Conservation (phyloP, 2,888 invertebrate genomes). For the Tetragnatha montana region DNA sequence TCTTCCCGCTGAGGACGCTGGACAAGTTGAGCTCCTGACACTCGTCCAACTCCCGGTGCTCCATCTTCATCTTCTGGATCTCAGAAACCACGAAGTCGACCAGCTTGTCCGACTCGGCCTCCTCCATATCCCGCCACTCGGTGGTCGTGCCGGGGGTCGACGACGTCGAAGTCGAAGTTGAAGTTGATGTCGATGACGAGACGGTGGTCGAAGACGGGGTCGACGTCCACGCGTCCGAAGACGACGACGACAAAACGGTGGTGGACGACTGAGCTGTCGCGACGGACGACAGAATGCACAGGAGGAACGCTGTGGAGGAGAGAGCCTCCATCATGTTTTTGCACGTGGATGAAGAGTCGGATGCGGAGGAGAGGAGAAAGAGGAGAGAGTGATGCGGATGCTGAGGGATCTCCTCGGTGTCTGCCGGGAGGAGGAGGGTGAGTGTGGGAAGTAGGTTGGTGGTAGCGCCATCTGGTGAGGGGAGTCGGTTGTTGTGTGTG, state of each 20-base stretch:
- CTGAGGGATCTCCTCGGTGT: slow-evolving; percentile 50
- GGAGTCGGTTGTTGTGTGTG: neutral
- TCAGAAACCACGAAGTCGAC: slow-evolving; percentile 68
- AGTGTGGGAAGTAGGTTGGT: neutral
- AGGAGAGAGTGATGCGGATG: slow-evolving; percentile 24
- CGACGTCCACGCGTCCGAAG: neutral
- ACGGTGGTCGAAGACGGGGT: neutral
- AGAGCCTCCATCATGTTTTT: slow-evolving; percentile 10
- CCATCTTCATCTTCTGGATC: slow-evolving; percentile 70
- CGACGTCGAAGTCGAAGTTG: slow-evolving; percentile 23
- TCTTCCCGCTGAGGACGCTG: slow-evolving; percentile 68
- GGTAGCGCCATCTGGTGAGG: slow-evolving; percentile 16
- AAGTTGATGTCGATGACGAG: neutral
- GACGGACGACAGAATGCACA: slow-evolving; percentile 4
- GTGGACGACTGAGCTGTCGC: slow-evolving; percentile 29
- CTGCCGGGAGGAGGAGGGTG: slow-evolving; percentile 37
- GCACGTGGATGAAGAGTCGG: slow-evolving; percentile 5
- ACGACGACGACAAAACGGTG: slow-evolving; percentile 2
- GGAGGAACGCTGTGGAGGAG: neutral
- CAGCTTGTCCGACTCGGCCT: slow-evolving; percentile 60
- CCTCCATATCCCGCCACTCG: slow-evolving; percentile 68
- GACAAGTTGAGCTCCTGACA: slow-evolving; percentile 70
- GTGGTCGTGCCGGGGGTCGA: slow-evolving; percentile 33
- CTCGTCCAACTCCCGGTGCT: slow-evolving; percentile 69
- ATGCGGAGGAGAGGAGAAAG: neutral